Conservation (phyloP, 2,797 vertebrate species). For the Taenioides sp. region DNA sequence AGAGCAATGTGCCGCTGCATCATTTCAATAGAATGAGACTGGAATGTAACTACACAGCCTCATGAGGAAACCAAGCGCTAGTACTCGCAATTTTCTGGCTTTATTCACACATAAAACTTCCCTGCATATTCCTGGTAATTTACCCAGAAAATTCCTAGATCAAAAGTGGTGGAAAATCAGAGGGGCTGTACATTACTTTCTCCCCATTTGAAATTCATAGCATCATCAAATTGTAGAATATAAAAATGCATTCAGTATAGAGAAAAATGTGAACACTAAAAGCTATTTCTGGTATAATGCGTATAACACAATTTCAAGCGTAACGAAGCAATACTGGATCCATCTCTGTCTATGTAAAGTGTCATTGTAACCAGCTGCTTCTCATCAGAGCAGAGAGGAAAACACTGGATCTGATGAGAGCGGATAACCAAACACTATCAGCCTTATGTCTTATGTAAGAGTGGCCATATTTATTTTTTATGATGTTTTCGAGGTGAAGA, state of each 20-base stretch:
- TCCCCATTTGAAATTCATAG: too few relatives aligned
- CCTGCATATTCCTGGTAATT: too few relatives aligned
- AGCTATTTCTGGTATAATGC: slow-evolving; percentile 28
- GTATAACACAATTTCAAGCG: slow-evolving; percentile 25
- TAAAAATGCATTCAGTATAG: slow-evolving; percentile 12
- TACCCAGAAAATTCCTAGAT: too few relatives aligned
- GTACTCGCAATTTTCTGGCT: too few relatives aligned
- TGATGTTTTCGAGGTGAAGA: slow-evolving; percentile 56
- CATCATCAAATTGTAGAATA: neutral
- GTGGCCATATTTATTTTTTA: slow-evolving; percentile 48
- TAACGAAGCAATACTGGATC: slow-evolving; percentile 29
- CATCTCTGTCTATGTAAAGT: slow-evolving; percentile 43
- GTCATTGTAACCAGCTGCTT: slow-evolving; percentile 31
- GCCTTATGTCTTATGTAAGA: slow-evolving; percentile 1
- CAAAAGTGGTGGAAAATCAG: too few relatives aligned
- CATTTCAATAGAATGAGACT: too few relatives aligned
- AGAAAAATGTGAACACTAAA: slow-evolving; percentile 41
- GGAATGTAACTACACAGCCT: too few relatives aligned
- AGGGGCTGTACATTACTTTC: too few relatives aligned
- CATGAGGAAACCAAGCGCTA: too few relatives aligned
- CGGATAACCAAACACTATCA: slow-evolving; percentile 22
- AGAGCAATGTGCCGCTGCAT: too few relatives aligned
- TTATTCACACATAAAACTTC: too few relatives aligned
- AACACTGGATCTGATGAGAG: neutral
- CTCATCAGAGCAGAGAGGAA: slow-evolving; percentile 27